Base-by-base conservation (phyloP, 2,113 vertebrate species). In the Loxodonta africana region DNA sequence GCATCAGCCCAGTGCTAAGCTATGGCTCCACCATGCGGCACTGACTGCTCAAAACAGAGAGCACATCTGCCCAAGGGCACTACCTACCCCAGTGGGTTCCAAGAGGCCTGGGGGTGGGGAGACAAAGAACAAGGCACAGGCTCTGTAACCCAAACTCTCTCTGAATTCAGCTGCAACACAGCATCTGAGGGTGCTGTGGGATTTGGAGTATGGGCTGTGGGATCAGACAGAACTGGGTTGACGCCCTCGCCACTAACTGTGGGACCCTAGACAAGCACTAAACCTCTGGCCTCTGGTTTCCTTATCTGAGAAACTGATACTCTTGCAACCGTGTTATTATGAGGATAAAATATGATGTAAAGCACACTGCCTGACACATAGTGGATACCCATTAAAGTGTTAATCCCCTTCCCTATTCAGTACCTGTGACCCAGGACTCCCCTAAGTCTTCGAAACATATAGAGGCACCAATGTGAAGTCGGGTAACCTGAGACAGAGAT, bases 401-500 rank as follows among this genome's bases (percentile, higher is more conserved):
- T 60, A 65, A 84, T 65, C 63, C 88, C 88, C 81, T 92, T 96
- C 88, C 83, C 71, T 90, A 84, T 57, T 89, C 74, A 95, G 94
- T 88, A 93, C 83, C 90, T 87, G 63, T 92, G 76, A 93, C 95
- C 87, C 76, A 80, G 62, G 86, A 62, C 21, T 91, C 65, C 92
- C 95, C 94, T 86, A 93, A 95, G 80, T 95, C 67, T 95, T 95
- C 15, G 1, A 93, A 73, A 96, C 80, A 96, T 46, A 93, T 15
- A 93, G 63, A 96, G 77, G 51, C 41, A 92, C 65, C 57, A 92
- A 87, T 71, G 1, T 78, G 86, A 97, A n/a, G 95, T 23, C 85
- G 28, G n/a, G 44, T 51, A 94, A 94, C n/a, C 73, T 93, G 87
- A 91, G 92, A 88, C 62, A 92, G 46, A 94, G 81, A 87, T 26